Percentiles rank a stretch among this genome's conserved stretches.
phyloP scores from a whole-genome alignment of 2,888 invertebrate genomes.

The Caprella mutica region DNA sequence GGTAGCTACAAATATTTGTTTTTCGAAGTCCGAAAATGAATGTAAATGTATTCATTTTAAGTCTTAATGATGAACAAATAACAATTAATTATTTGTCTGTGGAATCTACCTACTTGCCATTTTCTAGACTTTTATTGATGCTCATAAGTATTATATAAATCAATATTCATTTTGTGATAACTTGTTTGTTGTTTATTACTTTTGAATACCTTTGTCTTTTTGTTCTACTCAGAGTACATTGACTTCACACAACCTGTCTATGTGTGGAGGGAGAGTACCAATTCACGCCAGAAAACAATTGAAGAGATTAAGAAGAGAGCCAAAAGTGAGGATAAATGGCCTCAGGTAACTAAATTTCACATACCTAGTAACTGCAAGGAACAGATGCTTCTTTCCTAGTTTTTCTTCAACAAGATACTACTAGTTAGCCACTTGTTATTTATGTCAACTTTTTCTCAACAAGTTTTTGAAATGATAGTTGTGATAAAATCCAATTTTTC shows the following conservation, averaged over 20 bases:
- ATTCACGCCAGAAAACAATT: constrained; percentile 80
- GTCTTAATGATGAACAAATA: too few relatives aligned
- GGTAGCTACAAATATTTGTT: too few relatives aligned
- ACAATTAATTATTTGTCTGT: not conserved
- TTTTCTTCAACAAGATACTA: too few relatives aligned
- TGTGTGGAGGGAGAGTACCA: constrained; percentile 83
- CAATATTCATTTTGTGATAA: too few relatives aligned
- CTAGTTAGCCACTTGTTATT: too few relatives aligned
- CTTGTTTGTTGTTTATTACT: not conserved
- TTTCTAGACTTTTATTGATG: constrained; percentile 2
- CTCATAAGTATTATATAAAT: not conserved
- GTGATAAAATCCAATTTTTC: too few relatives aligned
- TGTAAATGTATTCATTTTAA: too few relatives aligned
- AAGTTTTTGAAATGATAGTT: too few relatives aligned
- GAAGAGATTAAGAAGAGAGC: constrained; percentile 66
- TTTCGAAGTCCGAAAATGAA: too few relatives aligned
- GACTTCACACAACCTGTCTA: constrained; percentile 91
- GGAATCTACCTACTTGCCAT: not conserved
- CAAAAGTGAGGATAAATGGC: constrained; percentile 59
- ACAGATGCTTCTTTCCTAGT: too few relatives aligned
- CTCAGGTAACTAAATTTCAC: constrained; percentile 53
- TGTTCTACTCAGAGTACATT: constrained; percentile 69
- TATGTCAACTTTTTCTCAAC: too few relatives aligned
- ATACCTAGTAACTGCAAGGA: too few relatives aligned
- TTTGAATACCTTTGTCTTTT: not conserved